Evolutionary conservation across 2,888 invertebrate species (phyloP), one percentile per base, ranked within the genome.

Genomic region (Aphodius granarius): DNA sequence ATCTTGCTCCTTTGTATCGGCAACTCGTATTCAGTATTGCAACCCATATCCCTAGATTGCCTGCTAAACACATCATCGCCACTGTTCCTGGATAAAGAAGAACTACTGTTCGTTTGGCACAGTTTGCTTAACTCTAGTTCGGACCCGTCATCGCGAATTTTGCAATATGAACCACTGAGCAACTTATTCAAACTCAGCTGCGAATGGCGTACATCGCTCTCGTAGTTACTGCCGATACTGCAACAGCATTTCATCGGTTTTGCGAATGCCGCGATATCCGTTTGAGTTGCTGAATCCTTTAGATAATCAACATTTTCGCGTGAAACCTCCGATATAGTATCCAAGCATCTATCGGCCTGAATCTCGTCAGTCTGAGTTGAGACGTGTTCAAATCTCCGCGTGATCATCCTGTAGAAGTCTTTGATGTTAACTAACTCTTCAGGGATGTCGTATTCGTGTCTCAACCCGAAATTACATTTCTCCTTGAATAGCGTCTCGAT

Each of bases 161-260:
- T 43, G 43, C 43, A 43, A 43, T 43, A 43, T 43, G 43, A 43
- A 43, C 43, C 43, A 43, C 13, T 43, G 13, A 9, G 13, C 43
- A 43, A 3, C 43, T 43, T 43, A 43, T 43, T 43, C 43, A 43
- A 43, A 43, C 43, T 43, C 43, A 18, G 21, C 17, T 66, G 17
- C 4, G 66, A 63, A 63, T 21, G 9, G 21, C 19, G 19, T 65
- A n/a, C 15, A 65, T 73, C 43, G 13, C 43, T 43, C 20, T 73
- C 70, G 18, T 76, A 76, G 74, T 76, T 76, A 17, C 62, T 76
- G 3, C 74, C 76, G 63, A 72, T 74, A n/a, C n/a, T 62, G 17
- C 76, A 76, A 70, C 76, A 76, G 63, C 76, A 76, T 19, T 19
- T 23, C 68, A 70, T 71, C 71, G 21, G 19, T 4, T 73, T 23